phyloP scores from a whole-genome alignment of 1,140 invertebrate species.

The Cyclina sinensis region DNA sequence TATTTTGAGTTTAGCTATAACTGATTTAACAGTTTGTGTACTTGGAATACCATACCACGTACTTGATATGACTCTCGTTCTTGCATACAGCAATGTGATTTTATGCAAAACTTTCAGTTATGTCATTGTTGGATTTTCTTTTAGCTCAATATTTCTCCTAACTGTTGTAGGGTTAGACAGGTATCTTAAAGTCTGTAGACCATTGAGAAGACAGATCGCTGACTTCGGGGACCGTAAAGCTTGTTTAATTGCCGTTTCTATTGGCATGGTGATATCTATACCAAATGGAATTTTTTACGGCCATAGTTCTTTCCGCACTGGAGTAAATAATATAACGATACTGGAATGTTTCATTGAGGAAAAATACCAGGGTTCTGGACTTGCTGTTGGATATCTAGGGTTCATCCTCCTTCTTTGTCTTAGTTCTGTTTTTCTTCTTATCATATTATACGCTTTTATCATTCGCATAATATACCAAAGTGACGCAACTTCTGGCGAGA shows the following conservation, averaged over 20 bases:
- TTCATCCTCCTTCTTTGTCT: constrained; percentile 39
- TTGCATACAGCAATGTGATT: constrained; percentile 65
- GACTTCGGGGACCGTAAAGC: constrained; percentile 63
- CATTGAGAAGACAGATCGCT: constrained; percentile 72
- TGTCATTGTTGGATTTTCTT: constrained; percentile 69
- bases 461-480: constrained; percentile 20
- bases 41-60: constrained; percentile 76
- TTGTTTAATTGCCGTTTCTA: constrained; percentile 39
- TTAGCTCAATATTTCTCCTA: constrained; percentile 72
- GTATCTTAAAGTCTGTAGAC: constrained; percentile 75
- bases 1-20: constrained; percentile 72
- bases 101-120: constrained; percentile 72
- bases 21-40: constrained; percentile 74
- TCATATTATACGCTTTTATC: constrained; percentile 55
- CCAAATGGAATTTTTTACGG: constrained; percentile 64
- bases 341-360: constrained; percentile 65
- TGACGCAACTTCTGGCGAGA: background rate
- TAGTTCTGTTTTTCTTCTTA: background rate
- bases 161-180: constrained; percentile 76
- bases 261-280: constrained; percentile 35
- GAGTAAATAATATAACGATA: no score
- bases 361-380: background rate
- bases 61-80: constrained; percentile 71
- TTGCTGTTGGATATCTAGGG: constrained; percentile 37
- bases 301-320: background rate